Percentiles rank a stretch among this genome's conserved stretches.
These are phyloP conservation scores for Brachypalpus laphriformis DNA, from an alignment of 2,888 invertebrate species.

Conservation along the genomic window DNA sequence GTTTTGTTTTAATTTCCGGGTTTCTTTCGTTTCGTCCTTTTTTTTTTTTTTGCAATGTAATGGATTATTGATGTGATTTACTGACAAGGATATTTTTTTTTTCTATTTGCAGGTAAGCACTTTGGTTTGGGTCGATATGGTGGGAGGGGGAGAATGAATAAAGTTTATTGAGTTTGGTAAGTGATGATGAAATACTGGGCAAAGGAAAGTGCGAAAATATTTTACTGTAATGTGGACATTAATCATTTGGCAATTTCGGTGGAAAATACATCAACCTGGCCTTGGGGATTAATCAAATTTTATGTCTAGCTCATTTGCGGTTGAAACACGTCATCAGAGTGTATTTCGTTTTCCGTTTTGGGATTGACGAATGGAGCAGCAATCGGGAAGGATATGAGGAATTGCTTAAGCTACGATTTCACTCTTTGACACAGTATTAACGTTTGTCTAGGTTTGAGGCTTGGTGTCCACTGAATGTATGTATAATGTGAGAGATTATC, in stretches of 20 bases:
- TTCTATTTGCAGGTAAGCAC: slow-evolving; percentile 58
- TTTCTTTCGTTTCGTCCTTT: slow-evolving; percentile 1
- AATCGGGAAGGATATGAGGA: too few relatives aligned
- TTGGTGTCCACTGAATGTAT: too few relatives aligned
- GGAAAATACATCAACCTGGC: background rate
- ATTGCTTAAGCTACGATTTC: too few relatives aligned
- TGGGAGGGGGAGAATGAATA: background rate
- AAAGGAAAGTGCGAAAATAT: background rate
- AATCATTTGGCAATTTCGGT: too few relatives aligned
- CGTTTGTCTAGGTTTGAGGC: too few relatives aligned
- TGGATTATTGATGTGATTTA: slow-evolving; percentile 64
- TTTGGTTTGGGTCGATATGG: background rate
- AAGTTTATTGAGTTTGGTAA: slow-evolving; percentile 17
- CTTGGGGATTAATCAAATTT: background rate
- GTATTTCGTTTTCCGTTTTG: too few relatives aligned
- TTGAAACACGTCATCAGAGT: too few relatives aligned
- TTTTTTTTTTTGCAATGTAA: slow-evolving; percentile 22
- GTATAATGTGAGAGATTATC: too few relatives aligned
- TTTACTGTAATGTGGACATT: background rate
- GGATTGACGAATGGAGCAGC: too few relatives aligned
- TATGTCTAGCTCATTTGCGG: too few relatives aligned
- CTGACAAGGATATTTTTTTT: slow-evolving; percentile 36
- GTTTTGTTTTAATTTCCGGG: slow-evolving; percentile 70
- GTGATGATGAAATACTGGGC: background rate
- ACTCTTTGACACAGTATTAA: too few relatives aligned